Evolutionary conservation across 2,888 invertebrate genomes (phyloP), one percentile per base, ranked within the genome.

Genomic region (Metalampra italica): DNA sequence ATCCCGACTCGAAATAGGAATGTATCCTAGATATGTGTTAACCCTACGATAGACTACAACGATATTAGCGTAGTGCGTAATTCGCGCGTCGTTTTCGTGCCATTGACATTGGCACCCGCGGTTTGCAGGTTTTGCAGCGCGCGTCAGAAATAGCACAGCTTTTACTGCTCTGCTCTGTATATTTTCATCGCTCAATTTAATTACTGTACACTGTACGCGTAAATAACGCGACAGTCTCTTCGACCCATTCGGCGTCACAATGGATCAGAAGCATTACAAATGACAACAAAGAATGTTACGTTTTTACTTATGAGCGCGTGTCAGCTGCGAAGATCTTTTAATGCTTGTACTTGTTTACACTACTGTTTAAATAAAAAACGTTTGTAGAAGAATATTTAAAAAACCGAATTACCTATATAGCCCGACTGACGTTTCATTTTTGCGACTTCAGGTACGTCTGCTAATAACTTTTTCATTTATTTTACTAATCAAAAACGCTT

Each of bases 21-120:
- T 22, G 2, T 22, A 22, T 22, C 22, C 22, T 22, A 22, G 22
- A 22, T 22, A 5, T 5, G 22, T 40, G 22, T 5, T 8, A 29
- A 41, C 41, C 41, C 41, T 41, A 29, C 22, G 41, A 9, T 32
- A 32, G 11, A n/a, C 13, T 22, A 22, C 43, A 32, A 13, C 32
- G 12, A 29, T 32, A 32, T 32, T 5, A 32, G 14, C 9, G 36
- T 13, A 22, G 62, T 65, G 64, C 70, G 69, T 71, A 55, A 59
- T 60, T 60, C 61, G 62, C 60, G 58, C 55, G 51, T 61, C 66
- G 68, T 78, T 78, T 65, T 64, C 75, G 74, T 82, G 83, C 80
- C 82, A 84, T 84, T 86, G 85, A 85, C 86, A 84, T 82, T 81
- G 71, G 62, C 60, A 9, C 52, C 54, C 62, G 64, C 61, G 51